phyloP scores from a whole-genome alignment of 2,888 invertebrate genomes.

The Venustoraphidia nigricollis region DNA sequence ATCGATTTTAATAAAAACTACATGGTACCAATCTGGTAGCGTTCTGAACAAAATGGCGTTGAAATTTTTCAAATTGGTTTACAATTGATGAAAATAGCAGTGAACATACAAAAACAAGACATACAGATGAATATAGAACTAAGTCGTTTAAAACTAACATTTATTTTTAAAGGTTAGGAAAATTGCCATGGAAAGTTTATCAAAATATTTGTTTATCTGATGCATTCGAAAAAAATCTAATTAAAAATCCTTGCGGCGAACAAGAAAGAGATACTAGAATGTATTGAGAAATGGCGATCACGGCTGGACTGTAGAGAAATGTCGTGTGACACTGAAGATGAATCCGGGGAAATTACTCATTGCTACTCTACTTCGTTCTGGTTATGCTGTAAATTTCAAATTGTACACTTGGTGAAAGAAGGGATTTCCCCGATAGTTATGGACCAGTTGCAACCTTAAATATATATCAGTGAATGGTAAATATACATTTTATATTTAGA shows the following conservation, averaged over 20 bases:
- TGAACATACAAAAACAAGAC: too few relatives aligned
- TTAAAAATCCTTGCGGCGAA: constrained; percentile 35
- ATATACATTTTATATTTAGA: constrained; percentile 1
- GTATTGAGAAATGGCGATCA: constrained; percentile 26
- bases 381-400: constrained; percentile 31
- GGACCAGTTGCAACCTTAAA: constrained; percentile 32
- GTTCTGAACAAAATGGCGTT: too few relatives aligned
- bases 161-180: constrained; percentile 6
- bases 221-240: constrained; percentile 30
- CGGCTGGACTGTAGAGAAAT: constrained; percentile 31
- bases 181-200: constrained; percentile 27
- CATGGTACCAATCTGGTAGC: too few relatives aligned
- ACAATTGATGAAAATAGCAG: too few relatives aligned
- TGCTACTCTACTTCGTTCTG: constrained; percentile 39
- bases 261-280: constrained; percentile 26
- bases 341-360: constrained; percentile 24
- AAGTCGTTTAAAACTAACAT: too few relatives aligned
- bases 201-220: constrained; percentile 26
- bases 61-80: too few relatives aligned
- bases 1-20: too few relatives aligned
- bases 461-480: constrained; percentile 32
- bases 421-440: constrained; percentile 28
- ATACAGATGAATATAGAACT: too few relatives aligned
- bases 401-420: constrained; percentile 25
- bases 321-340: constrained; percentile 28